Conservation (phyloP, 2,888 invertebrate genomes). For the Strigamia crassipes region DNA sequence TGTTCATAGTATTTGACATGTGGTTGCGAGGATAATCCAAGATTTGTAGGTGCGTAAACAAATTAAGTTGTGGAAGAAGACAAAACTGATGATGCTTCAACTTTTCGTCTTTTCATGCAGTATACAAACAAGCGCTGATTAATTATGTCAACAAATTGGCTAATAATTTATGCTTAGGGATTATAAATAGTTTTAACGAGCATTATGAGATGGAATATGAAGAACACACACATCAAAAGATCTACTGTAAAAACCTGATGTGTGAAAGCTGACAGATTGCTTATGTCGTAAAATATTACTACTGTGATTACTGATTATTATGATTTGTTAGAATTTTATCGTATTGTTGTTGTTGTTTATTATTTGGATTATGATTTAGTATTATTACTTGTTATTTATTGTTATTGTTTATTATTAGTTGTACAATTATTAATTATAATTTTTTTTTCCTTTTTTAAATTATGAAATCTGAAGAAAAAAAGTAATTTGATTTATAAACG, state of each 20-base stretch:
- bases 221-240: neutral
- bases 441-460: neutral
- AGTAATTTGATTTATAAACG: constrained; percentile 2
- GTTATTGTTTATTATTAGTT: neutral
- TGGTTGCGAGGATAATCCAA: constrained; percentile 3
- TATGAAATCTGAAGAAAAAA: neutral
- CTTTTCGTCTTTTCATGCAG: neutral
- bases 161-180: constrained; percentile 7
- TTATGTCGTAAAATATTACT: too few species aligned
- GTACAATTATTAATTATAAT: neutral
- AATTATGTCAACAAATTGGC: constrained; percentile 11
- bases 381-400: too few species aligned
- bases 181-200: neutral
- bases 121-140: neutral
- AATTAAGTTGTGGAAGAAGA: constrained; percentile 9
- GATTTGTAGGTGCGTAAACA: neutral
- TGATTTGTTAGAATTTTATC: too few species aligned
- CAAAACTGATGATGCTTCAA: constrained; percentile 14
- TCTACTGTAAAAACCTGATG: too few species aligned
- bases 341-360: too few species aligned
- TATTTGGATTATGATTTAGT: too few species aligned
- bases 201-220: neutral
- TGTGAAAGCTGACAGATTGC: too few species aligned
- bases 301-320: too few species aligned
- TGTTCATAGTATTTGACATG: neutral